These are phyloP conservation scores for Elmis aenea DNA, from an alignment of 2,888 invertebrate species.

Conservation along the genomic window DNA sequence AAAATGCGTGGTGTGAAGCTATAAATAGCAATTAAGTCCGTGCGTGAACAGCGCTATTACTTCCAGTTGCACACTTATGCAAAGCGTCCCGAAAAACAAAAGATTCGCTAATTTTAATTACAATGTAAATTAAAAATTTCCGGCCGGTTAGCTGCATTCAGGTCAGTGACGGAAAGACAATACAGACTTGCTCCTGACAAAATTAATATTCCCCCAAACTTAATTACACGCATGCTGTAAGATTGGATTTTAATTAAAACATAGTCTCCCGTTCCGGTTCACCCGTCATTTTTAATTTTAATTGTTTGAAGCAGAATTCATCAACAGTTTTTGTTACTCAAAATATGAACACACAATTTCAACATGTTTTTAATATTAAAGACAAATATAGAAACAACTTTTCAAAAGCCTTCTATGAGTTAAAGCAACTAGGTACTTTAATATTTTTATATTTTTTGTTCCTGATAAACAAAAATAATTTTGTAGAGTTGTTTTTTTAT, in stretches of 20 bases:
- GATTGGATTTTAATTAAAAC: slow-evolving; percentile 23
- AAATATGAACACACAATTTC: no score
- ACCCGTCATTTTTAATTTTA: slow-evolving; percentile 13
- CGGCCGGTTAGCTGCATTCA: slow-evolving; percentile 13
- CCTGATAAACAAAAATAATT: no score
- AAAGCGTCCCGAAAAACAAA: slow-evolving; percentile 18
- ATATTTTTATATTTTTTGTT: no score
- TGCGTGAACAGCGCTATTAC: background rate
- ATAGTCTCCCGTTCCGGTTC: slow-evolving; percentile 12
- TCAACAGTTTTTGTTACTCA: slow-evolving; percentile 12
- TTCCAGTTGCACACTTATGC: background rate
- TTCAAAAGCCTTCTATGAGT: no score
- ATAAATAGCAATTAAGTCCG: slow-evolving; percentile 40
- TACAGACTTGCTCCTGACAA: slow-evolving; percentile 18
- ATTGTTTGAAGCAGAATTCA: slow-evolving; percentile 8
- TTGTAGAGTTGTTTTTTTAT: no score
- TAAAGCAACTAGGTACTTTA: no score
- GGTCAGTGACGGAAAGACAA: slow-evolving; percentile 12
- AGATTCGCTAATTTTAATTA: slow-evolving; percentile 15
- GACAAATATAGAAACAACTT: no score
- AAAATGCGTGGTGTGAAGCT: slow-evolving; percentile 33
- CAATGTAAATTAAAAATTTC: slow-evolving; percentile 21
- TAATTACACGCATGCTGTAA: slow-evolving; percentile 22
- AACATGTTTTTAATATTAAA: no score
- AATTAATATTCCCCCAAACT: slow-evolving; percentile 20